Evolutionary conservation across 2,113 vertebrate species (phyloP).

Genomic region (Datnioides undecimradiatus): DNA sequence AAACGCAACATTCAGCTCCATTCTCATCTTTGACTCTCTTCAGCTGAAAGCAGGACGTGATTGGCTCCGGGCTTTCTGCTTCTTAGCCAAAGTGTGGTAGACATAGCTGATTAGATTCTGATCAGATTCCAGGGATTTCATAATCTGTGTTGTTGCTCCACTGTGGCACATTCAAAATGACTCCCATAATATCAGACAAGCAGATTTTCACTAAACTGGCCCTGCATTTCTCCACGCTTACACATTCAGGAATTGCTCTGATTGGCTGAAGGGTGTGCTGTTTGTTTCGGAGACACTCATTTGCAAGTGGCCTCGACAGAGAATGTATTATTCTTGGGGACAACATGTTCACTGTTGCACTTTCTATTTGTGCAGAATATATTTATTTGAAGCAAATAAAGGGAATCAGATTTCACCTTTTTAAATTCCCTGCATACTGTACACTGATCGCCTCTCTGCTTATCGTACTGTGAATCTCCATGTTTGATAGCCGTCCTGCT

Average conservation of each 20-base stretch:
- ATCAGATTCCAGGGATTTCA: neutral
- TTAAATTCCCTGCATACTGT: slow-evolving; percentile 44
- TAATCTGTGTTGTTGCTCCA: neutral
- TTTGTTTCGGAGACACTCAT: slow-evolving; percentile 40
- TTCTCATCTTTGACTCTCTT: neutral
- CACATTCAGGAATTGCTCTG: neutral
- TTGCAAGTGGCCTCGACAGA: slow-evolving; percentile 24
- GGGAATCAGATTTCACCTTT: neutral
- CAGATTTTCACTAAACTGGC: neutral
- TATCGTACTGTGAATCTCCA: slow-evolving; percentile 34
- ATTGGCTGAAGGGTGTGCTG: slow-evolving; percentile 5
- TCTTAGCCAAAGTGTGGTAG: neutral
- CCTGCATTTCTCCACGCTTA: neutral
- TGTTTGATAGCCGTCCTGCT: slow-evolving; percentile 8
- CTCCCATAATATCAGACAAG: neutral
- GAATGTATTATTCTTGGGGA: slow-evolving; percentile 40
- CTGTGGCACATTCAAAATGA: neutral
- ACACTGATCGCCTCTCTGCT: slow-evolving; percentile 36
- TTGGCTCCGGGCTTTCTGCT: neutral
- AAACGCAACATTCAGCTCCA: neutral
- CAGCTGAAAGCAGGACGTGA: neutral
- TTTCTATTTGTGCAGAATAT: neutral
- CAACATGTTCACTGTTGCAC: slow-evolving; percentile 2
- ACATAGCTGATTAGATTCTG: neutral
- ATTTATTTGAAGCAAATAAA: neutral